phyloP scores from a whole-genome alignment of 1,140 invertebrate species.

The Drosophila fuyamai region DNA sequence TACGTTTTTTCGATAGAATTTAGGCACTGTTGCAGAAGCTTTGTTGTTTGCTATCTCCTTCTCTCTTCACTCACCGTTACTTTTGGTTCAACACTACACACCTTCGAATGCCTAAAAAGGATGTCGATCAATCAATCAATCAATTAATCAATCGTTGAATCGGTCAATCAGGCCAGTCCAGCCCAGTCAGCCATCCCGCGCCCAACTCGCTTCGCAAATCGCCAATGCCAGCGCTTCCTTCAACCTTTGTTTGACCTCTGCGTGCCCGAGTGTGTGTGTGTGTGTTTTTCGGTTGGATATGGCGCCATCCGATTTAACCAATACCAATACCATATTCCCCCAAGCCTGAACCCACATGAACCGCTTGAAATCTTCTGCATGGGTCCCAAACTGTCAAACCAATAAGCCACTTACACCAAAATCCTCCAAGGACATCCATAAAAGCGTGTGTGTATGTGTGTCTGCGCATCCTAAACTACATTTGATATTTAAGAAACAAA shows the following conservation, averaged over 20 bases:
- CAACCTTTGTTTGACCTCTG: constrained; percentile 23
- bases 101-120: constrained; percentile 38
- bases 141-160: constrained; percentile 7
- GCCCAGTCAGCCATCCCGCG: constrained; percentile 80
- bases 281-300: constrained; percentile 15
- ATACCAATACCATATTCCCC: constrained; percentile 2
- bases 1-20: constrained; percentile 15
- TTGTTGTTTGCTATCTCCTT: constrained; percentile 27
- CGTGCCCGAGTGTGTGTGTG: constrained; percentile 24
- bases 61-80: constrained; percentile 25
- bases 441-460: constrained; percentile 17
- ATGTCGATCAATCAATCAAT: constrained; percentile 20
- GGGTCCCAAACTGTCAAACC: constrained; percentile 17
- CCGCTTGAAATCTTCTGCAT: constrained; percentile 43
- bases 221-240: constrained; percentile 36
- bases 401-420: neutral
- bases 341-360: constrained; percentile 1
- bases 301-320: constrained; percentile 9
- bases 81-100: constrained; percentile 29
- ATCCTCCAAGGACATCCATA: neutral
- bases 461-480: constrained; percentile 1
- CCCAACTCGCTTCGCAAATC: constrained; percentile 65
- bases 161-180: constrained; percentile 35
- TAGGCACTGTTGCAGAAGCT: constrained; percentile 42
- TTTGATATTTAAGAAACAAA: constrained; percentile 11